phyloP scores from a whole-genome alignment of 1,140 invertebrate species.

The Ephestia elutella region DNA sequence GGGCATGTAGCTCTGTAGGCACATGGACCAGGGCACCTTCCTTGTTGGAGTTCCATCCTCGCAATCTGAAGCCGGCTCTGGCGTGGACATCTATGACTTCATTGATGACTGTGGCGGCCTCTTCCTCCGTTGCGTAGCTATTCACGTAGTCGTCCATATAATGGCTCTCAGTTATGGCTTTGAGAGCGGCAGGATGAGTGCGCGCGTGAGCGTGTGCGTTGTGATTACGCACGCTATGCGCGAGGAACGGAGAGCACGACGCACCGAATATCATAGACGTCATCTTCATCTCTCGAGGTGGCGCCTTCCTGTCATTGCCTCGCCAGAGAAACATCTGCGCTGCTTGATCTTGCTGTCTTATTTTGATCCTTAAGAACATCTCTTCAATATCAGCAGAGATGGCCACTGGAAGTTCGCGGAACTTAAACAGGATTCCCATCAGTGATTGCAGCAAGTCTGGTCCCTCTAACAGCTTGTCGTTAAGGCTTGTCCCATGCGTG shows the following conservation, averaged over 20 bases:
- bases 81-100: neutral
- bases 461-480: constrained; percentile 30
- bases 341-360: constrained; percentile 27
- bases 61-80: neutral
- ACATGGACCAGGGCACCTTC: neutral
- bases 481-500: constrained; percentile 24
- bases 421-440: constrained; percentile 34
- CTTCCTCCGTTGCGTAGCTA: constrained; percentile 7
- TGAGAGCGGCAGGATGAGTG: constrained; percentile 21
- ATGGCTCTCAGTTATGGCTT: constrained; percentile 26
- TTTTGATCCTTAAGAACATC: constrained; percentile 49
- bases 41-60: constrained; percentile 2
- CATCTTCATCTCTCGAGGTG: constrained; percentile 23
- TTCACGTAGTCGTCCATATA: constrained; percentile 46
- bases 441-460: constrained; percentile 31
- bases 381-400: constrained; percentile 42
- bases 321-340: constrained; percentile 41
- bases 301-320: neutral
- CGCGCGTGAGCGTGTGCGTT: constrained; percentile 29
- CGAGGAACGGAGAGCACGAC: constrained; percentile 33
- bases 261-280: constrained; percentile 52
- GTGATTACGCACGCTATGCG: constrained; percentile 28
- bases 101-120: neutral
- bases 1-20: neutral
- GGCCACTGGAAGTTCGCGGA: constrained; percentile 31